Evolutionary conservation across 2,888 invertebrate species (phyloP).

Genomic region (Aromia moschata): DNA sequence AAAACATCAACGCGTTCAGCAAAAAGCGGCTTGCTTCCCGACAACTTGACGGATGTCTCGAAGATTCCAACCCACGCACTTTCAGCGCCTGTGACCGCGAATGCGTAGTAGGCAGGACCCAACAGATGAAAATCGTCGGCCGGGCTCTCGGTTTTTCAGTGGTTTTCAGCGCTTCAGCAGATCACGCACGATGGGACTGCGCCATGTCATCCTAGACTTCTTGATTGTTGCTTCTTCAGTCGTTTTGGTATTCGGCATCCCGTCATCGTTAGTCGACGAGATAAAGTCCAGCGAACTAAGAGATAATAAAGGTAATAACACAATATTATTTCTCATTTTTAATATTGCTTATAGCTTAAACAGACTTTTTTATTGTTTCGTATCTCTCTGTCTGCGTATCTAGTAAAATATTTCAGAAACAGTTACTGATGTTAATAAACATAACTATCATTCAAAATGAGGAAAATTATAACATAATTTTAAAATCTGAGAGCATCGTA

Average conservation of each 20-base stretch:
- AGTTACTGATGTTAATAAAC: no score
- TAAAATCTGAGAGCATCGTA: no score
- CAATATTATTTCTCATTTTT: neutral
- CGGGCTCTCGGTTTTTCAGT: slow-evolving; percentile 51
- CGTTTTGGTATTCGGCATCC: slow-evolving; percentile 51
- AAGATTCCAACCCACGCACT: slow-evolving; percentile 21
- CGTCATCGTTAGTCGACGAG: slow-evolving; percentile 60
- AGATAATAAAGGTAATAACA: slow-evolving; percentile 58
- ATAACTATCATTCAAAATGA: no score
- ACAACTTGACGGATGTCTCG: no score
- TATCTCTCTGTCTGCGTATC: no score
- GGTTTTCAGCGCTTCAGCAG: slow-evolving; percentile 46
- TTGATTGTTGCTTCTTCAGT: slow-evolving; percentile 41
- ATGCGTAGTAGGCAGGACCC: slow-evolving; percentile 47
- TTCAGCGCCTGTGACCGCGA: slow-evolving; percentile 27
- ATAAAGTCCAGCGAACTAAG: slow-evolving; percentile 57
- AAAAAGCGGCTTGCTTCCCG: no score
- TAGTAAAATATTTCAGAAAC: no score
- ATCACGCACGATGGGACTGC: slow-evolving; percentile 42
- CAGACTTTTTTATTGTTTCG: no score
- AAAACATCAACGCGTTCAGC: no score
- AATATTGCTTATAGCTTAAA: no score
- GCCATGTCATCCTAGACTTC: slow-evolving; percentile 38
- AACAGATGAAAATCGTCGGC: slow-evolving; percentile 47
- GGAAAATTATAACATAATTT: no score